Conservation (phyloP, 2,888 invertebrate species). For the Lithophane socia region DNA sequence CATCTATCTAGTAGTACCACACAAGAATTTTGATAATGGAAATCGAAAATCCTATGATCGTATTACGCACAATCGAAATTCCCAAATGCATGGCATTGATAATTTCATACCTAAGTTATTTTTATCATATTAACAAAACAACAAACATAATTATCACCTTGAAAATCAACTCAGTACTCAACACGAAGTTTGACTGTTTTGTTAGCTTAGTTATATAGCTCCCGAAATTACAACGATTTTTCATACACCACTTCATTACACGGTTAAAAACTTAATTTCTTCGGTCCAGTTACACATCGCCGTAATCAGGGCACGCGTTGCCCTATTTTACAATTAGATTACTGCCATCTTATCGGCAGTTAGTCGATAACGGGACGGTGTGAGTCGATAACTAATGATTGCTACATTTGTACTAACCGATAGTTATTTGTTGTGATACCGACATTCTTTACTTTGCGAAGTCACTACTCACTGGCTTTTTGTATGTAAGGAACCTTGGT, state of each 20-base stretch:
- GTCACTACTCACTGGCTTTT: slow-evolving; percentile 3
- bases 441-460: slow-evolving; percentile 14
- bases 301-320: slow-evolving; percentile 49
- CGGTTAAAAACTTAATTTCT: slow-evolving; percentile 4
- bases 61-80: background rate
- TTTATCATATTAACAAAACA: background rate
- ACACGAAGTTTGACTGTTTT: too few relatives aligned
- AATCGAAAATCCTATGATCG: background rate
- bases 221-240: background rate
- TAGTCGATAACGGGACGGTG: slow-evolving; percentile 53
- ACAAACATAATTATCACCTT: too few relatives aligned
- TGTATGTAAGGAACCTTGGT: background rate
- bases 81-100: background rate
- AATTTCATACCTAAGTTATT: background rate
- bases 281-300: slow-evolving; percentile 2
- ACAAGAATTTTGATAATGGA: background rate
- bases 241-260: background rate
- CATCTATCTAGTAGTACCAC: background rate
- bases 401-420: slow-evolving; percentile 24
- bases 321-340: slow-evolving; percentile 64
- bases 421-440: slow-evolving; percentile 28
- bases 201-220: background rate
- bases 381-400: slow-evolving; percentile 55
- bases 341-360: slow-evolving; percentile 58
- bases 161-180: too few relatives aligned